Conservation (phyloP, 1,140 invertebrate species). For the Acyrthosiphon pisum region DNA sequence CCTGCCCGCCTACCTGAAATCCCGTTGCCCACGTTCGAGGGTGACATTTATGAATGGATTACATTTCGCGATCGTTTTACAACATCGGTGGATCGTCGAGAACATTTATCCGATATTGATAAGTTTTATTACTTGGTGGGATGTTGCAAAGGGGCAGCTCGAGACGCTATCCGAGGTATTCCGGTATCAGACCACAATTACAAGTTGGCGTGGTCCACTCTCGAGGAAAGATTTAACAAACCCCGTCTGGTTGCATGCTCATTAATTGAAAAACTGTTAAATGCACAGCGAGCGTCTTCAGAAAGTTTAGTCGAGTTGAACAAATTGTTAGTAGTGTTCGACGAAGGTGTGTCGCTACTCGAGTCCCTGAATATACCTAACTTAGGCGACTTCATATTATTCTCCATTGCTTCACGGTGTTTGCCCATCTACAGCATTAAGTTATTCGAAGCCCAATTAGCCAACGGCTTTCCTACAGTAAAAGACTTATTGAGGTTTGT, state of each 20-base stretch:
- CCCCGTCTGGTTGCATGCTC: neutral
- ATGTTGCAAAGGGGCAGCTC: neutral
- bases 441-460: neutral
- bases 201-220: neutral
- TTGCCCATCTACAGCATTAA: too few relatives aligned
- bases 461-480: neutral
- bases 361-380: too few relatives aligned
- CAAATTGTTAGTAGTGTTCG: too few relatives aligned
- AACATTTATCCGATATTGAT: neutral
- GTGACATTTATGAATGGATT: too few relatives aligned
- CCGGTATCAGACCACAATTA: neutral
- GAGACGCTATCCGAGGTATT: neutral
- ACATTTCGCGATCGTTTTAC: neutral
- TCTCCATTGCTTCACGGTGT: too few relatives aligned
- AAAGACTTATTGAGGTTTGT: neutral
- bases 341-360: too few relatives aligned
- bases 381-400: too few relatives aligned
- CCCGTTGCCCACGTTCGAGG: too few relatives aligned
- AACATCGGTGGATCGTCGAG: neutral
- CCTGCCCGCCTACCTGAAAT: too few relatives aligned
- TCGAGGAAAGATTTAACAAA: neutral
- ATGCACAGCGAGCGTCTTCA: too few relatives aligned
- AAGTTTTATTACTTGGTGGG: slow-evolving; percentile 2
- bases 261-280: neutral
- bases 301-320: too few relatives aligned